Percentiles rank a stretch among this genome's conserved stretches.
phyloP scores from a whole-genome alignment of 2,113 vertebrate genomes.

The Pontoporia blainvillei region DNA sequence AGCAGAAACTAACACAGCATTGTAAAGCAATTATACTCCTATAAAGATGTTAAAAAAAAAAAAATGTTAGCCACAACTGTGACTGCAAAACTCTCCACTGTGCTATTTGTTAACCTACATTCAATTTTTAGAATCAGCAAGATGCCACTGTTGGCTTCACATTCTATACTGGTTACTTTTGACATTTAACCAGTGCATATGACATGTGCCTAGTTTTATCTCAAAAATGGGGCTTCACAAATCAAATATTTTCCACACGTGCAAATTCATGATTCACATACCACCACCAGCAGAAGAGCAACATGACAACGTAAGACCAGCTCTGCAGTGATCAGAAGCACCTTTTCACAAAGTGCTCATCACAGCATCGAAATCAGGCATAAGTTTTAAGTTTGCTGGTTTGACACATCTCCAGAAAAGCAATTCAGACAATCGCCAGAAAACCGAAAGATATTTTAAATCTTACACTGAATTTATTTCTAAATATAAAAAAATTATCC shows the following conservation, averaged over 20 bases:
- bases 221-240: constrained; percentile 37
- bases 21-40: too few relatives aligned
- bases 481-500: constrained; percentile 25
- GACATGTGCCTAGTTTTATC: constrained; percentile 26
- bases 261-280: constrained; percentile 40
- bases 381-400: background rate
- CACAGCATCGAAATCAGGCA: background rate
- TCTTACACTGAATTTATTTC: constrained; percentile 2
- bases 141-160: constrained; percentile 6
- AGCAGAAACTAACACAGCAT: too few relatives aligned
- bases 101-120: constrained; percentile 11
- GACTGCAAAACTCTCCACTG: background rate
- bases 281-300: background rate
- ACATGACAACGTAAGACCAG: background rate
- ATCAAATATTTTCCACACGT: constrained; percentile 46
- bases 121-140: constrained; percentile 38
- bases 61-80: background rate
- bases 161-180: background rate
- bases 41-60: too few relatives aligned
- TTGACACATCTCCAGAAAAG: constrained; percentile 5
- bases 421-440: background rate
- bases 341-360: background rate
- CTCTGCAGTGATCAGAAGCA: background rate
- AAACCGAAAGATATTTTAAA: background rate
- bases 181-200: background rate